Conservation (phyloP, 1,140 invertebrate species). For the Neodiprion lecontei region DNA sequence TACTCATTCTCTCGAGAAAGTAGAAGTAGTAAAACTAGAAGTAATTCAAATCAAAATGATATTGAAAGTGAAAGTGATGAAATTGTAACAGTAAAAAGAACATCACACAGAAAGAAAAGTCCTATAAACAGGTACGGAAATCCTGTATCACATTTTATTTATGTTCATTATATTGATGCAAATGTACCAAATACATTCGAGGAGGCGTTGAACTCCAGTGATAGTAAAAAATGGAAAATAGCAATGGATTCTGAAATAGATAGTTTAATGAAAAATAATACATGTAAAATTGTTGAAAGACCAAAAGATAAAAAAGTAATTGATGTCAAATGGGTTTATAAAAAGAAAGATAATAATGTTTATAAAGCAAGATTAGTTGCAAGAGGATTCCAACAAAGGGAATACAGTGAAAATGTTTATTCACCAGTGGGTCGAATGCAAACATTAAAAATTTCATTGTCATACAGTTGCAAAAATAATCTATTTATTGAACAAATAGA, state of each 20-base stretch:
- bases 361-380: too few species aligned
- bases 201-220: conserved; percentile 42
- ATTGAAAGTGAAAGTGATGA: background rate
- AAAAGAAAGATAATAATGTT: too few species aligned
- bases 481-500: too few species aligned
- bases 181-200: conserved; percentile 46
- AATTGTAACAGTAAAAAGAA: conserved; percentile 26
- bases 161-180: conserved; percentile 45
- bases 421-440: too few species aligned
- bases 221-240: conserved; percentile 40
- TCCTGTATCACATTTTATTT: conserved; percentile 40
- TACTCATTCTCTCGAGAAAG: background rate
- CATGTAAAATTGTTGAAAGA: conserved; percentile 43
- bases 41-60: conserved; percentile 2
- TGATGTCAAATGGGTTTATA: too few species aligned
- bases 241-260: conserved; percentile 45
- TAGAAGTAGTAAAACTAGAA: conserved; percentile 14
- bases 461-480: too few species aligned
- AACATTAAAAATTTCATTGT: too few species aligned
- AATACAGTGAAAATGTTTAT: too few species aligned
- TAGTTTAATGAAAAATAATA: conserved; percentile 45
- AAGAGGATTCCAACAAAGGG: too few species aligned
- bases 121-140: background rate
- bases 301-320: conserved; percentile 34
- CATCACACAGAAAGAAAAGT: conserved; percentile 18